Conservation (phyloP, 2,797 vertebrate species). For the Myiotriccus ornatus region DNA sequence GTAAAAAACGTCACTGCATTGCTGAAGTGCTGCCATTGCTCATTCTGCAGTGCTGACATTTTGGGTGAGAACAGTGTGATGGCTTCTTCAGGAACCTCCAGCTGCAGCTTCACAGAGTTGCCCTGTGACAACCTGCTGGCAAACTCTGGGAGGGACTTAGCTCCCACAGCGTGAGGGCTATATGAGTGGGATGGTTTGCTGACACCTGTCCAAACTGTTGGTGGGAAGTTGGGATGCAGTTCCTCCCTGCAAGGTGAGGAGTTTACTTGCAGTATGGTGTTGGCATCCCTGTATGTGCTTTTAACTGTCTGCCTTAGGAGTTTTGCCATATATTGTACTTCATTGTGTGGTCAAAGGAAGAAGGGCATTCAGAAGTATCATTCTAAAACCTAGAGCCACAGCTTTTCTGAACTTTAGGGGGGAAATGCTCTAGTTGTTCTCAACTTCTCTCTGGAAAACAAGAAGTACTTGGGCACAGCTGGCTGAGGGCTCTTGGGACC, state of each 20-base stretch:
- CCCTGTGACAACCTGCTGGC: not conserved
- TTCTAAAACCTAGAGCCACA: not conserved
- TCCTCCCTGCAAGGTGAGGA: not conserved
- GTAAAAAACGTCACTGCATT: not conserved
- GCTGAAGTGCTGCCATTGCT: not conserved
- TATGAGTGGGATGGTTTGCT: not conserved
- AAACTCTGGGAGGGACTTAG: not conserved
- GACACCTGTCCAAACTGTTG: not conserved
- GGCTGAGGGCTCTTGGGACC: not conserved
- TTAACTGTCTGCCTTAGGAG: not conserved
- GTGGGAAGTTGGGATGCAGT: not conserved
- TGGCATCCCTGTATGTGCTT: not conserved
- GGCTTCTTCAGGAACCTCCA: not conserved
- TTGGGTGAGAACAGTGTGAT: not conserved
- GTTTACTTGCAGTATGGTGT: not conserved
- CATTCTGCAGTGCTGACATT: constrained; percentile 27
- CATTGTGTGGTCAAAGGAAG: not conserved
- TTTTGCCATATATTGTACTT: not conserved
- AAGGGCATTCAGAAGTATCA: not conserved
- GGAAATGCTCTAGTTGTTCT: not conserved
- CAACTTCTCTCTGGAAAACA: not conserved
- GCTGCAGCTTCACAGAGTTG: not conserved
- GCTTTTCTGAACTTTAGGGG: not conserved
- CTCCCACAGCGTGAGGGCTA: accelerated
- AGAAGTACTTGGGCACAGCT: not conserved